Evolutionary conservation across 30 jellyfish, hydroid and myxozoan species (phyloP).

Genomic region (Hydractinia echinata): DNA sequence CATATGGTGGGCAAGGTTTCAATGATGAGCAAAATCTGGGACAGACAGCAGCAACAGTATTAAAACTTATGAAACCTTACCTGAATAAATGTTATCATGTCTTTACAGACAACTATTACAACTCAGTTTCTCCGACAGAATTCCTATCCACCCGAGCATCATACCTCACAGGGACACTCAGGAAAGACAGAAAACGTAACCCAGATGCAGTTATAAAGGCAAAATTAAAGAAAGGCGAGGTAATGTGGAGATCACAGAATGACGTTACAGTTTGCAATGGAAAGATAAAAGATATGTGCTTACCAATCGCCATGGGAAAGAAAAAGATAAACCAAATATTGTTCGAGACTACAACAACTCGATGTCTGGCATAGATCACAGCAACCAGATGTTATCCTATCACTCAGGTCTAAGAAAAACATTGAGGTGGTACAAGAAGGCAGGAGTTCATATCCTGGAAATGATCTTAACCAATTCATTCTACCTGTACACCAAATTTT

Average conservation of each 20-base stretch:
- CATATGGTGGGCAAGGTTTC: neutral
- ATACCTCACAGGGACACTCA: too few species aligned
- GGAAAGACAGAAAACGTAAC: too few species aligned
- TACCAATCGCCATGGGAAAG: conserved; percentile 6
- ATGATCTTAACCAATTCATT: conserved; percentile 14
- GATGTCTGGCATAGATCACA: conserved; percentile 12
- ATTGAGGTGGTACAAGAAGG: conserved; percentile 29
- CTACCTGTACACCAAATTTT: conserved; percentile 14
- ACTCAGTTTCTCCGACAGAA: conserved; percentile 22
- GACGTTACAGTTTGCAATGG: too few species aligned
- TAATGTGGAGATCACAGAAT: too few species aligned
- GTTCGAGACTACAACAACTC: conserved; percentile 12
- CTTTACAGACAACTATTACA: conserved; percentile 33
- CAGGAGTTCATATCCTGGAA: conserved; percentile 26
- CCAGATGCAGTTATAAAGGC: too few species aligned
- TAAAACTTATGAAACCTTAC: conserved; percentile 5
- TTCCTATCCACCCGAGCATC: too few species aligned
- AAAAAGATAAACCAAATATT: conserved; percentile 1
- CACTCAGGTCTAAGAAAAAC: conserved; percentile 16
- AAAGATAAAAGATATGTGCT: conserved; percentile 1
- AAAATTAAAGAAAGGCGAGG: too few species aligned
- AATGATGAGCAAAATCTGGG: neutral
- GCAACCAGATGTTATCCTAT: conserved; percentile 1
- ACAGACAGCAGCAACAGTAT: neutral
- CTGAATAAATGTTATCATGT: conserved; percentile 29